Evolutionary conservation across 2,888 invertebrate species (phyloP).

Genomic region (Adela reaumurella): DNA sequence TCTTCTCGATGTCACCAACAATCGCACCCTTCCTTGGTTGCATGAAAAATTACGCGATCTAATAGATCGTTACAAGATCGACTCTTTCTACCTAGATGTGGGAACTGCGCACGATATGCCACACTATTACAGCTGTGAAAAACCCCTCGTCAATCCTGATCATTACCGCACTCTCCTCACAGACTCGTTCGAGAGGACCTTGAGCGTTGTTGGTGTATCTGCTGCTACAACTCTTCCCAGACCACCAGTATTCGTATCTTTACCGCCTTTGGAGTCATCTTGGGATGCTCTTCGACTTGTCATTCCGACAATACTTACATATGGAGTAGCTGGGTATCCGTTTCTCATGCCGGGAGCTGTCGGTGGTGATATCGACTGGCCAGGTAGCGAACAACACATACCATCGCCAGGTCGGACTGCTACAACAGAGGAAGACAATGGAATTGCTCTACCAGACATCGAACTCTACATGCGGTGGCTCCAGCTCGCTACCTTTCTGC

Average conservation of each 20-base stretch:
- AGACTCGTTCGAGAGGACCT: slow-evolving; percentile 57
- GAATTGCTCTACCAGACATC: slow-evolving; percentile 62
- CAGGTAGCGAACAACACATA: slow-evolving; percentile 53
- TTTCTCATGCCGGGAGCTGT: slow-evolving; percentile 92
- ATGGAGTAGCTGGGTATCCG: slow-evolving; percentile 89
- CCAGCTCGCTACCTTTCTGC: slow-evolving; percentile 85
- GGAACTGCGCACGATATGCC: slow-evolving; percentile 85
- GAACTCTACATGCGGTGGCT: slow-evolving; percentile 89
- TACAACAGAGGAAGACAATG: slow-evolving; percentile 33
- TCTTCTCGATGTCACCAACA: slow-evolving; percentile 83
- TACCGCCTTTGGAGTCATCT: slow-evolving; percentile 81
- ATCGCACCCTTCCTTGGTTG: slow-evolving; percentile 77
- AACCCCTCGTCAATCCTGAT: slow-evolving; percentile 74
- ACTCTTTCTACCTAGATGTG: slow-evolving; percentile 80
- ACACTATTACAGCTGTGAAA: slow-evolving; percentile 76
- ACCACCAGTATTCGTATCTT: slow-evolving; percentile 80
- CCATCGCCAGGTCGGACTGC: slow-evolving; percentile 42
- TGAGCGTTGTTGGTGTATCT: slow-evolving; percentile 76
- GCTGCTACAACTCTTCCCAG: slow-evolving; percentile 78
- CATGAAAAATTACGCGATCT: slow-evolving; percentile 67
- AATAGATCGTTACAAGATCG: slow-evolving; percentile 71
- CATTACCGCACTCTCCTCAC: slow-evolving; percentile 74
- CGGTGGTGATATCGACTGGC: slow-evolving; percentile 79
- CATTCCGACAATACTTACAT: slow-evolving; percentile 82
- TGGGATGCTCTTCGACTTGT: slow-evolving; percentile 83